phyloP scores from a whole-genome alignment of 2,888 invertebrate genomes.

The Nomada hirtipes region DNA sequence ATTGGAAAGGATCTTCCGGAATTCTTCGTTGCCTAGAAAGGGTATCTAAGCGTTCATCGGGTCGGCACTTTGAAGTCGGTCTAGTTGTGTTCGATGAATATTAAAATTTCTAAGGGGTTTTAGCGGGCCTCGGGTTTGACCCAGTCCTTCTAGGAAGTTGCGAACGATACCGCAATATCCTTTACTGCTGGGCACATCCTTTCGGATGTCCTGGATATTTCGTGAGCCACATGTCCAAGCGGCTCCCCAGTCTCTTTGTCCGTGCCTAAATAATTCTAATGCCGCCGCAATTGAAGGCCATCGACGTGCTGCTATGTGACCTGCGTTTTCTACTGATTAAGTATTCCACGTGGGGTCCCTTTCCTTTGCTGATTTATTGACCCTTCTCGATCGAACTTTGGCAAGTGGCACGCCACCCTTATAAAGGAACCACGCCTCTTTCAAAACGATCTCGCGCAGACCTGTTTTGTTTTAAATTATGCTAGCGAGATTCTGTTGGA shows the following conservation, averaged over 20 bases:
- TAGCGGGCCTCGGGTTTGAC: constrained; percentile 39
- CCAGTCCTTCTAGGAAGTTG: constrained; percentile 55
- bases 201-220: constrained; percentile 50
- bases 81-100: constrained; percentile 55
- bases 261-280: constrained; percentile 66
- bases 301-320: constrained; percentile 62
- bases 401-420: constrained; percentile 46
- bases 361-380: constrained; percentile 50
- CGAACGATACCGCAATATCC: constrained; percentile 46
- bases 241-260: neutral
- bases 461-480: constrained; percentile 10
- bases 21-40: constrained; percentile 25
- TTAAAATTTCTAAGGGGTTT: constrained; percentile 49
- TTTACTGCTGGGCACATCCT: constrained; percentile 45
- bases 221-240: constrained; percentile 62
- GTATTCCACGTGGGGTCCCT: constrained; percentile 60
- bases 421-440: constrained; percentile 34
- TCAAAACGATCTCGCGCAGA: neutral
- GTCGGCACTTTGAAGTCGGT: constrained; percentile 41
- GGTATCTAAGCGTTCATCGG: constrained; percentile 26
- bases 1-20: constrained; percentile 47
- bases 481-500: neutral
- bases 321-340: constrained; percentile 65
- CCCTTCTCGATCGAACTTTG: constrained; percentile 43
- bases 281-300: constrained; percentile 46